phyloP scores from a whole-genome alignment of 2,888 invertebrate genomes.

The Shargacucullia verbasci region DNA sequence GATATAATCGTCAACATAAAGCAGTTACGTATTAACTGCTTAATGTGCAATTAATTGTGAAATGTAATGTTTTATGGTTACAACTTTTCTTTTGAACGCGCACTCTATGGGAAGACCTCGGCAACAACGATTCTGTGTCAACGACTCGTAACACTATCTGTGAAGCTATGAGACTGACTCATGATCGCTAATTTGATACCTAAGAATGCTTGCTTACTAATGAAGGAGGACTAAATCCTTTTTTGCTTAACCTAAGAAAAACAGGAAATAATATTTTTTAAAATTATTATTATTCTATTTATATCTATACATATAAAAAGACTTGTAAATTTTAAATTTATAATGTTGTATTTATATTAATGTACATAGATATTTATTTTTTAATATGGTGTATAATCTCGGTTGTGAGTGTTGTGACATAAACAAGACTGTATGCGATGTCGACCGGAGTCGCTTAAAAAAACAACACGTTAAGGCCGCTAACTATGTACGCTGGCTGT shows the following conservation, averaged over 20 bases:
- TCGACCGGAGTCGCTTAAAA: background rate
- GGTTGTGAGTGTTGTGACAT: background rate
- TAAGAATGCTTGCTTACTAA: too few relatives aligned
- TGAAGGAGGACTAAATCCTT: too few relatives aligned
- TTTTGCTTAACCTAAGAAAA: too few relatives aligned
- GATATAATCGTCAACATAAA: slow-evolving; percentile 36
- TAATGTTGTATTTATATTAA: too few relatives aligned
- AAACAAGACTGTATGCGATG: background rate
- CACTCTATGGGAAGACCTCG: background rate
- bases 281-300: too few relatives aligned
- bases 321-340: too few relatives aligned
- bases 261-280: too few relatives aligned
- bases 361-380: too few relatives aligned
- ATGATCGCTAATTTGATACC: background rate
- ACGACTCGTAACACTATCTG: background rate
- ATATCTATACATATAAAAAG: too few relatives aligned
- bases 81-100: slow-evolving; percentile 5
- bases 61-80: slow-evolving; percentile 26
- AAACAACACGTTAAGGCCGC: slow-evolving; percentile 4
- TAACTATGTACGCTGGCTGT: too few relatives aligned
- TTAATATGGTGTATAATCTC: too few relatives aligned
- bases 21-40: slow-evolving; percentile 29
- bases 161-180: slow-evolving; percentile 4
- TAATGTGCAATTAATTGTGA: slow-evolving; percentile 43
- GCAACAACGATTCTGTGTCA: background rate